Conservation (phyloP, 2,113 vertebrate genomes). For the Eidolon helvum region DNA sequence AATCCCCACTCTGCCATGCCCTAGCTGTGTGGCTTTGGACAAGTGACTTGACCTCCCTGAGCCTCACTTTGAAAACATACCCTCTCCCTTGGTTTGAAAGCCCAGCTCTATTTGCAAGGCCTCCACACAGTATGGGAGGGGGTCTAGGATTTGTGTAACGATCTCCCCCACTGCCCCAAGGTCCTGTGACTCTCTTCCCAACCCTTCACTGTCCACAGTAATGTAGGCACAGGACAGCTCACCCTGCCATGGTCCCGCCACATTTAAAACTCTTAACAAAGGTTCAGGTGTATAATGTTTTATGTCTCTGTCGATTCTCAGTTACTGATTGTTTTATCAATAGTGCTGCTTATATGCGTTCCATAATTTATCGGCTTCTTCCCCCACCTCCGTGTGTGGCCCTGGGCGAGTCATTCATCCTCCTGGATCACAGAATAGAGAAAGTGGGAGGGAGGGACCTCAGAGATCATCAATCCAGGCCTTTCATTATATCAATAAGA, state of each 20-base stretch:
- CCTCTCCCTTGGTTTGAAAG: neutral
- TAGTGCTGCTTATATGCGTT: neutral
- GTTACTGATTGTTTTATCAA: slow-evolving; percentile 55
- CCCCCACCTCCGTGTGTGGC: slow-evolving; percentile 27
- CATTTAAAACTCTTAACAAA: neutral
- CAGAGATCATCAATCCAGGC: neutral
- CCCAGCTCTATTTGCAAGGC: neutral
- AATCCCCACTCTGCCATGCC: neutral
- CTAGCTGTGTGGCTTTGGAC: neutral
- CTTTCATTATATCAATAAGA: neutral
- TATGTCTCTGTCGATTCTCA: neutral
- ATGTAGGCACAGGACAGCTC: fast-evolving
- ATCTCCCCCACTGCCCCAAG: fast-evolving
- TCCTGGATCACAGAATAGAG: neutral
- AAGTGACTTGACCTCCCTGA: slow-evolving; percentile 3
- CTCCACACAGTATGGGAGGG: neutral
- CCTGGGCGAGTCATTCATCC: slow-evolving; percentile 52
- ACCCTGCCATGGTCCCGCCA: neutral
- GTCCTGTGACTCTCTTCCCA: neutral
- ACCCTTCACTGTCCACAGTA: neutral
- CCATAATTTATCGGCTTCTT: neutral
- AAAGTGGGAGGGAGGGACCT: neutral
- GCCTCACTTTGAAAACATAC: neutral
- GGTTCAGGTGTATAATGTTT: neutral
- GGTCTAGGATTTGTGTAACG: neutral